Conservation (phyloP, 1,140 invertebrate species). For the Neelides sp. region DNA sequence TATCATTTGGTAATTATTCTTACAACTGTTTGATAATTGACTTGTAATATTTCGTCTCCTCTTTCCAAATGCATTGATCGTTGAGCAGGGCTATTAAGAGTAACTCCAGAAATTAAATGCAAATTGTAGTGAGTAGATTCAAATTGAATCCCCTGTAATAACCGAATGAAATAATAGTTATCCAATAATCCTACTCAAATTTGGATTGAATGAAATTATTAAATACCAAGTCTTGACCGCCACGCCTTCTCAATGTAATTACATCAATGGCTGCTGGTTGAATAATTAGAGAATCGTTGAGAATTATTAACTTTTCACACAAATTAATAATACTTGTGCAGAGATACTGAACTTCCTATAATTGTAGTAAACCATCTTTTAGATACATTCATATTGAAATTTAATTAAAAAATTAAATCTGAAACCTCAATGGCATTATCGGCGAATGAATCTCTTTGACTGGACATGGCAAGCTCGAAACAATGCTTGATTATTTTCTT, state of each 20-base stretch:
- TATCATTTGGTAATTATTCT: too few relatives aligned
- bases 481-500: constrained; percentile 25
- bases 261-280: constrained; percentile 29
- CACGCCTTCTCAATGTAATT: constrained; percentile 24
- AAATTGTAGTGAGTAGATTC: constrained; percentile 25
- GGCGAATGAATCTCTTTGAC: constrained; percentile 27
- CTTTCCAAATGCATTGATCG: constrained; percentile 26
- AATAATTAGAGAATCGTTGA: constrained; percentile 23
- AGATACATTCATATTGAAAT: not conserved
- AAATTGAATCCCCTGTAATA: constrained; percentile 23
- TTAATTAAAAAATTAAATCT: constrained; percentile 1
- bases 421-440: constrained; percentile 28
- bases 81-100: constrained; percentile 19
- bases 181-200: not conserved
- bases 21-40: constrained; percentile 29
- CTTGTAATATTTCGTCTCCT: constrained; percentile 30
- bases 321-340: constrained; percentile 30
- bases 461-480: constrained; percentile 26
- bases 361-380: not conserved
- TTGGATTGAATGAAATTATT: constrained; percentile 3
- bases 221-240: constrained; percentile 27
- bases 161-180: constrained; percentile 1
- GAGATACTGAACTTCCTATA: constrained; percentile 27
- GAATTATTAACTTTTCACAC: constrained; percentile 24
- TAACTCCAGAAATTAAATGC: constrained; percentile 24